These are phyloP conservation scores for Amiota communis DNA, from an alignment of 2,888 invertebrate genomes.

Conservation along the genomic window DNA sequence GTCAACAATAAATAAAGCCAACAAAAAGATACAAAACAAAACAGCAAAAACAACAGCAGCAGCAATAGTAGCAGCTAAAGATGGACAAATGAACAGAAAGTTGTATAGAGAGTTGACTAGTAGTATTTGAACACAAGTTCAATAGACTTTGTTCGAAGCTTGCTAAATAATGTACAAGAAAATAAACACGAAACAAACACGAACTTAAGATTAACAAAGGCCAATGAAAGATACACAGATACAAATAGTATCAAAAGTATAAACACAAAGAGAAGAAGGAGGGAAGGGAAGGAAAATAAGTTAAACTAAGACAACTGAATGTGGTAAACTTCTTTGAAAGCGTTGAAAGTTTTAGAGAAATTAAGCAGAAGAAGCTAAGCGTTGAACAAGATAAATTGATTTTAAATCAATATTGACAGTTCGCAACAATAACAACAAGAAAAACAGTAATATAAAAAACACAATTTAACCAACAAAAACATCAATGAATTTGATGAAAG, in stretches of 20 bases:
- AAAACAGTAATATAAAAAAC: not conserved
- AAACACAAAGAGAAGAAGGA: not conserved
- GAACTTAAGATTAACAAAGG: slow-evolving; percentile 2
- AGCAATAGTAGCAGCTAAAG: not conserved
- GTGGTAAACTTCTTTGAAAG: not conserved
- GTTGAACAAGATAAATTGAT: slow-evolving; percentile 61
- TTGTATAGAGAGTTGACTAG: not conserved
- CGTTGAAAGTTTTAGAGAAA: not conserved
- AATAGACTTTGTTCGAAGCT: not conserved
- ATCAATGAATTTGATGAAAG: not conserved
- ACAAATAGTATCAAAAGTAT: slow-evolving; percentile 5
- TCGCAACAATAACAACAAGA: slow-evolving; percentile 50
- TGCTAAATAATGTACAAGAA: slow-evolving; percentile 8
- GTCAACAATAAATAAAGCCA: not conserved
- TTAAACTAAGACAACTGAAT: not conserved
- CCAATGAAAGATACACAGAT: slow-evolving; percentile 1
- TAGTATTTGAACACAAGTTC: slow-evolving; percentile 6
- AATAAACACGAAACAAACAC: not conserved
- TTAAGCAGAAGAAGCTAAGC: not conserved
- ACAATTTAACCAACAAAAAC: slow-evolving; percentile 31
- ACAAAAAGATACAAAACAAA: not conserved
- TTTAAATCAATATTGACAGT: slow-evolving; percentile 66
- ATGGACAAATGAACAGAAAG: not conserved
- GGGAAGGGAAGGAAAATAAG: not conserved
- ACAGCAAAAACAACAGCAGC: not conserved